These are phyloP conservation scores for Micromussa lordhowensis DNA, from an alignment of 92 coral and sea anemone species.

Conservation along the genomic window DNA sequence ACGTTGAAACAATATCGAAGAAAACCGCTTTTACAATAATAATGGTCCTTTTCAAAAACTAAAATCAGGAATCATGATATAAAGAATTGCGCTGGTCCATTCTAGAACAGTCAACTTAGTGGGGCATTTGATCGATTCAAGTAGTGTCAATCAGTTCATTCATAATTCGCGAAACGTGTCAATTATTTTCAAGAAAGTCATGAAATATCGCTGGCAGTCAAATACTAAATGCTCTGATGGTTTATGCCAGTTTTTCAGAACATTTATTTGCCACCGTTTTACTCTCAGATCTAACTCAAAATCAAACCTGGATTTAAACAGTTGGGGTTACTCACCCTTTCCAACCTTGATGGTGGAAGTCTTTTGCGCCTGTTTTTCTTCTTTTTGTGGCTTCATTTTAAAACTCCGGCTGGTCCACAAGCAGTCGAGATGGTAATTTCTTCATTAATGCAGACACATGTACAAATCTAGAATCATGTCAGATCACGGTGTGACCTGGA, in stretches of 20 bases:
- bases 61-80: too few species aligned
- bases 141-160: too few species aligned
- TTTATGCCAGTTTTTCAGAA: too few species aligned
- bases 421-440: neutral
- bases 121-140: neutral
- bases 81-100: neutral
- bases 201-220: neutral
- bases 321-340: conserved; percentile 6
- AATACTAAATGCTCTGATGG: neutral
- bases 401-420: too few species aligned
- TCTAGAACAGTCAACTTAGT: neutral
- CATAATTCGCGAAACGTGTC: neutral
- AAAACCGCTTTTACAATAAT: neutral
- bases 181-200: neutral
- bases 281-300: too few species aligned
- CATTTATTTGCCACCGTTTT: too few species aligned
- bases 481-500: neutral
- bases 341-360: conserved; percentile 25
- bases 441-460: neutral
- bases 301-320: neutral
- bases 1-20: neutral
- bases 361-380: conserved; percentile 20
- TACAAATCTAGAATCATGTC: neutral
- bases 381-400: conserved; percentile 34
- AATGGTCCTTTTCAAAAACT: too few species aligned